Evolutionary conservation across 1,140 invertebrate genomes (phyloP).

Genomic region (Cyphomyrmex costatus): DNA sequence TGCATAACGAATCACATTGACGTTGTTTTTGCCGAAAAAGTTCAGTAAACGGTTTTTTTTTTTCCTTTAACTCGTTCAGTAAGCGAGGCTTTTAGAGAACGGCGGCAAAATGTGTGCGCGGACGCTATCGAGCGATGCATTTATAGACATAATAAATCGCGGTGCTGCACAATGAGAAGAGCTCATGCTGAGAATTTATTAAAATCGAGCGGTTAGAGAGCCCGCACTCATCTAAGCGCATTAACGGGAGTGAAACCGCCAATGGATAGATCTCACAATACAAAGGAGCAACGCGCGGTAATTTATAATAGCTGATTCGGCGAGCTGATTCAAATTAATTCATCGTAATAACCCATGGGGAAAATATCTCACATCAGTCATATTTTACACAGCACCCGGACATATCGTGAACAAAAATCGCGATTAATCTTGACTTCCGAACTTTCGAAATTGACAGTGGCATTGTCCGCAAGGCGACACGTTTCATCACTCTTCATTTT

Average conservation of each 20-base stretch:
- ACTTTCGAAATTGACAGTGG: slow-evolving; percentile 23
- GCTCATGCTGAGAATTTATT: slow-evolving; percentile 64
- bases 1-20: slow-evolving; percentile 9
- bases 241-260: slow-evolving; percentile 20
- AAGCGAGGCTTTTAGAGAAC: slow-evolving; percentile 31
- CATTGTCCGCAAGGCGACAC: slow-evolving; percentile 16
- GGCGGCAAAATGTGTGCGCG: slow-evolving; percentile 1
- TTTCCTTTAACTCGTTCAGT: neutral
- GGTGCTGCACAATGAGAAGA: slow-evolving; percentile 31
- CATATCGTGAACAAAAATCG: slow-evolving; percentile 45
- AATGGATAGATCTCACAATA: slow-evolving; percentile 48
- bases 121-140: slow-evolving; percentile 40
- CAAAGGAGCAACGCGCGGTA: slow-evolving; percentile 34
- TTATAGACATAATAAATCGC: slow-evolving; percentile 67
- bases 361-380: slow-evolving; percentile 39
- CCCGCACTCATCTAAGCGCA: neutral
- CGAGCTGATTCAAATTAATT: slow-evolving; percentile 47
- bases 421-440: slow-evolving; percentile 36
- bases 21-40: slow-evolving; percentile 49
- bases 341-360: slow-evolving; percentile 23
- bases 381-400: slow-evolving; percentile 25
- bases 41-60: slow-evolving; percentile 22
- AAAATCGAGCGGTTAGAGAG: slow-evolving; percentile 60
- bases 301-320: slow-evolving; percentile 63
- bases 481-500: slow-evolving; percentile 40